phyloP scores from a whole-genome alignment of 2,113 vertebrate genomes.

The Halcyon senegalensis region DNA sequence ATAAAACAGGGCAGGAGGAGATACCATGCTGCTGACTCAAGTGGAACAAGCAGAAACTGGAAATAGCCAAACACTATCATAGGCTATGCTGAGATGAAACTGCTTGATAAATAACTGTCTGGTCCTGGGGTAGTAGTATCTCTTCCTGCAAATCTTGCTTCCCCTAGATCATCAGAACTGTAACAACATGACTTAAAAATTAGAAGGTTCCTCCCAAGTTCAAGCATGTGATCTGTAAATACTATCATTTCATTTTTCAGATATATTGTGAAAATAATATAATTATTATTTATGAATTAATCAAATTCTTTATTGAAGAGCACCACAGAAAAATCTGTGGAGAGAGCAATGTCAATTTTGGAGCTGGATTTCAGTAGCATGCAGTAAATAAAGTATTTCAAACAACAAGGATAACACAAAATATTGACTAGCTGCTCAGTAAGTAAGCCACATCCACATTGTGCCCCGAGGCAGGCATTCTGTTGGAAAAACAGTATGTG shows the following conservation, averaged over 20 bases:
- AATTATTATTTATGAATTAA: background rate
- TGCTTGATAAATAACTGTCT: background rate
- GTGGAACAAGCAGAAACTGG: background rate
- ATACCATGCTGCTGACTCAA: background rate
- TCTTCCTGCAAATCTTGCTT: background rate
- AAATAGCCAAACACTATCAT: background rate
- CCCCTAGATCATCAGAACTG: background rate
- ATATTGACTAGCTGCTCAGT: constrained; percentile 41
- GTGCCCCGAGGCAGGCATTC: constrained; percentile 33
- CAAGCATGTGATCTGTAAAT: background rate
- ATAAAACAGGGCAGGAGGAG: background rate
- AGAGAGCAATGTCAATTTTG: background rate
- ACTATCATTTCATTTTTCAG: background rate
- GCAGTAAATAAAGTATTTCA: constrained; percentile 27
- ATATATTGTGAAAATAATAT: background rate
- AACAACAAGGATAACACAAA: constrained; percentile 1
- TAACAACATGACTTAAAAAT: background rate
- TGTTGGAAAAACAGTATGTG: constrained; percentile 1
- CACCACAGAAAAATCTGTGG: background rate
- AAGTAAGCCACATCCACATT: constrained; percentile 25
- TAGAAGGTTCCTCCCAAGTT: background rate
- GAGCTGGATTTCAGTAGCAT: background rate
- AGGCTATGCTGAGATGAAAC: background rate
- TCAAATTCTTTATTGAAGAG: background rate
- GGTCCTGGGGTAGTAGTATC: background rate